phyloP scores from a whole-genome alignment of 2,797 vertebrate species.

The Spinus pinus region DNA sequence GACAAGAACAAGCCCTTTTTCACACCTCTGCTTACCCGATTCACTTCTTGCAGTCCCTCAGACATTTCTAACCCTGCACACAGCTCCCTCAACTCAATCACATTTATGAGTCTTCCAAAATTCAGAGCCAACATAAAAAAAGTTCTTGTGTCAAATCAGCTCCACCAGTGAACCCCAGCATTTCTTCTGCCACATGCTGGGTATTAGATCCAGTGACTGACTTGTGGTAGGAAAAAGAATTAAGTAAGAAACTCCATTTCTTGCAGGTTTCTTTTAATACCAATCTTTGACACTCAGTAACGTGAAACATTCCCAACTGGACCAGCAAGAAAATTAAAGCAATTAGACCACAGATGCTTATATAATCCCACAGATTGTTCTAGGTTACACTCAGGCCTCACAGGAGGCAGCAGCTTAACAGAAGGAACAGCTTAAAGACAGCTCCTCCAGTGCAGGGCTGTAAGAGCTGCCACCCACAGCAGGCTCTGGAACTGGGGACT shows the following conservation, averaged over 20 bases:
- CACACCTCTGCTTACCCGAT: background rate
- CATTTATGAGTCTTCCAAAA: background rate
- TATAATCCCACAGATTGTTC: slow-evolving; percentile 14
- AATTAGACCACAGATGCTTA: slow-evolving; percentile 15
- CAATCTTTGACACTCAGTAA: background rate
- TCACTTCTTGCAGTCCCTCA: background rate
- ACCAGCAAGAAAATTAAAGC: background rate
- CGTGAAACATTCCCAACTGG: background rate
- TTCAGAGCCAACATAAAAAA: background rate
- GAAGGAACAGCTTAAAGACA: background rate
- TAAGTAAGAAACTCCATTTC: background rate
- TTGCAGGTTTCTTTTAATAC: background rate
- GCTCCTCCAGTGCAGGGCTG: background rate
- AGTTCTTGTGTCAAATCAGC: background rate
- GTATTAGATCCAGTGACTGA: background rate
- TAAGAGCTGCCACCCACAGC: slow-evolving; percentile 12
- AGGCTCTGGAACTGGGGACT: background rate
- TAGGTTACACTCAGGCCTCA: background rate
- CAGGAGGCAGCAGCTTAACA: slow-evolving; percentile 17
- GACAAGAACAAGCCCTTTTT: background rate
- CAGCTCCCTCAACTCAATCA: background rate
- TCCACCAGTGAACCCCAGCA: background rate
- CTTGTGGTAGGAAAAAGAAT: background rate
- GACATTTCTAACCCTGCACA: background rate
- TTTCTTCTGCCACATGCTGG: background rate